Percentiles rank a stretch among this genome's conserved stretches.
Evolutionary conservation across 2,888 invertebrate genomes (phyloP).

Genomic region (Chrysodeixis includens): DNA sequence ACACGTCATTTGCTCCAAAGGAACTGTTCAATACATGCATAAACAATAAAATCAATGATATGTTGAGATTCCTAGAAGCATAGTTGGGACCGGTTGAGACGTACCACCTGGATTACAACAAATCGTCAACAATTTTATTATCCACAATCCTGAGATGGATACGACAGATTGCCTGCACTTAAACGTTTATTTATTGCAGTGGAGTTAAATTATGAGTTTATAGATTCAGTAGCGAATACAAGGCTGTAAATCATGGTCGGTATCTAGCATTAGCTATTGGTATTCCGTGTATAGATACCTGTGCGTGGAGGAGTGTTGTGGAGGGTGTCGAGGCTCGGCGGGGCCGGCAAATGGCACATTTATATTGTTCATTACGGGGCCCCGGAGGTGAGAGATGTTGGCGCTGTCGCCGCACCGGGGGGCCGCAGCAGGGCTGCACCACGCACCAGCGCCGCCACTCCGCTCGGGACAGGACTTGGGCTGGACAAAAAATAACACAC

Average conservation of each 20-base stretch:
- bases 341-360: constrained; percentile 81
- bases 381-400: constrained; percentile 87
- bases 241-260: constrained; percentile 53
- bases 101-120: constrained; percentile 46
- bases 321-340: constrained; percentile 43
- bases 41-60: constrained; percentile 33
- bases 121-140: constrained; percentile 56
- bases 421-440: constrained; percentile 73
- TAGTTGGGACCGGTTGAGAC: constrained; percentile 26
- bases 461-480: neutral
- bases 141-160: constrained; percentile 55
- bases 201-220: constrained; percentile 59
- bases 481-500: neutral
- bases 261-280: constrained; percentile 38
- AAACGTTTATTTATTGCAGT: constrained; percentile 57
- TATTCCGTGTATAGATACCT: constrained; percentile 28
- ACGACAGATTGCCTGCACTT: constrained; percentile 59
- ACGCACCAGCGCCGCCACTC: neutral
- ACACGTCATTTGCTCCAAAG: constrained; percentile 49
- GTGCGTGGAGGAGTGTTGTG: constrained; percentile 46
- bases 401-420: constrained; percentile 82
- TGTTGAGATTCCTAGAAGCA: constrained; percentile 19
- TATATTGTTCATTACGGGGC: constrained; percentile 85
- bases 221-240: constrained; percentile 61
- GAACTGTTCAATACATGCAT: constrained; percentile 20